Evolutionary conservation across 2,888 invertebrate species (phyloP).

Genomic region (Drosophila ochracea): DNA sequence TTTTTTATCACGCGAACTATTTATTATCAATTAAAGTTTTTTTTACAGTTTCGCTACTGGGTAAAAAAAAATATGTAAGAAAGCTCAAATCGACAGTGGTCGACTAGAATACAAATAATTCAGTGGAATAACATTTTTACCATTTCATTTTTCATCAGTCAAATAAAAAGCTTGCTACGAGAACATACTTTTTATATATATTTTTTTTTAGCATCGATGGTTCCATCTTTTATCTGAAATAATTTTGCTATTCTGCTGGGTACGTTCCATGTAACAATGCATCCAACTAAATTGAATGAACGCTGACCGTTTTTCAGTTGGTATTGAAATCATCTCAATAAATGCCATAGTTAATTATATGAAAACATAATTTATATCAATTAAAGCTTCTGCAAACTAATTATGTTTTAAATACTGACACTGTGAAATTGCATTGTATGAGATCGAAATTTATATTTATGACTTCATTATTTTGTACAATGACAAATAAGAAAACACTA

Average conservation of each 20-base stretch:
- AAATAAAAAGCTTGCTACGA: not conserved
- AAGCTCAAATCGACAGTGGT: rapidly evolving
- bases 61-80: not conserved
- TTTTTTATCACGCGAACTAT: conserved; percentile 10
- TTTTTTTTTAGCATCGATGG: not conserved
- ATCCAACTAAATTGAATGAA: conserved; percentile 19
- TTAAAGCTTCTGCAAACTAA: conserved; percentile 30
- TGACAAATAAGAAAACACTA: not conserved
- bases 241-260: not conserved
- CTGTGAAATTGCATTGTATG: not conserved
- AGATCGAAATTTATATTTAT: not conserved
- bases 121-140: not conserved
- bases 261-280: not conserved
- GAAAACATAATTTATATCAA: conserved; percentile 39
- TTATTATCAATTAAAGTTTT: conserved; percentile 24
- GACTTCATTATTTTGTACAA: not conserved
- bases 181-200: not conserved
- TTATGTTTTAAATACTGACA: conserved; percentile 29
- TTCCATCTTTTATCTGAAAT: not conserved
- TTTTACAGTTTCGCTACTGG: not conserved
- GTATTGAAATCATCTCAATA: conserved; percentile 36
- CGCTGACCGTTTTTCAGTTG: conserved; percentile 15
- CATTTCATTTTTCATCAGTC: not conserved
- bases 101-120: not conserved
- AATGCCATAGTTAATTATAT: conserved; percentile 46